Base-by-base conservation (phyloP, 2,113 vertebrate genomes). In the Eolophus roseicapilla region DNA sequence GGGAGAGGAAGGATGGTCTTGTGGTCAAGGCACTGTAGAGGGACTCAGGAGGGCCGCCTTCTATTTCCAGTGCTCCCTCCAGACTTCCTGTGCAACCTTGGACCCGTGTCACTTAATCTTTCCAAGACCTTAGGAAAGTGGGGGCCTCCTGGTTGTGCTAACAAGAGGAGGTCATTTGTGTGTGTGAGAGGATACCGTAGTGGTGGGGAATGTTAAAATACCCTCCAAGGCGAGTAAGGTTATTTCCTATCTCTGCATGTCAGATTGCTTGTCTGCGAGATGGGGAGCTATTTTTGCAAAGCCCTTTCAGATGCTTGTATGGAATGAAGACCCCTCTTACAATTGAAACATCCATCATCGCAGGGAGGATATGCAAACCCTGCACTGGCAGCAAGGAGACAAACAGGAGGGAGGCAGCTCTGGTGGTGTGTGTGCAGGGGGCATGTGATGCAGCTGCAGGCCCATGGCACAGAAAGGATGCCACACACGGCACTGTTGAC, bases 71-170 rank as follows among this genome's bases (percentile, higher is more conserved):
- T 41, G 37, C 57, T 92, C 93, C 39, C 31, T 93, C 92, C 96
- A 96, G 96, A 96, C 96, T 97, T 97, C 95, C 96, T 97, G 96
- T 64, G 31, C 82, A 94, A 96, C 93, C 96, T 96, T 92, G 95
- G 93, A 92, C 92, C 93, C 37, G 65, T 93, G 92, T 95, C 93
- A 95, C 88, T 97, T 94, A 95, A 96, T 96, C 90, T 96, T 95
- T 83, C 27, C 83, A 94, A 62, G 82, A 43, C 80, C 80, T 96
- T 68, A 92, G 82, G 88, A 96, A 92, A 84, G 81, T 81, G 83
- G 86, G 90, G 88, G 79, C 91, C 91, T 95, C 93, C 43, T 95
- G 74, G 86, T 73, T 95, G 52, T 35, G 41, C 86, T 71, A 71
- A 60, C 5, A 89, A 63, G 73, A 94, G 94, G 75, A 97, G 93